Base-by-base conservation (phyloP, 2,113 vertebrate species). In the Dipodomys spectabilis region DNA sequence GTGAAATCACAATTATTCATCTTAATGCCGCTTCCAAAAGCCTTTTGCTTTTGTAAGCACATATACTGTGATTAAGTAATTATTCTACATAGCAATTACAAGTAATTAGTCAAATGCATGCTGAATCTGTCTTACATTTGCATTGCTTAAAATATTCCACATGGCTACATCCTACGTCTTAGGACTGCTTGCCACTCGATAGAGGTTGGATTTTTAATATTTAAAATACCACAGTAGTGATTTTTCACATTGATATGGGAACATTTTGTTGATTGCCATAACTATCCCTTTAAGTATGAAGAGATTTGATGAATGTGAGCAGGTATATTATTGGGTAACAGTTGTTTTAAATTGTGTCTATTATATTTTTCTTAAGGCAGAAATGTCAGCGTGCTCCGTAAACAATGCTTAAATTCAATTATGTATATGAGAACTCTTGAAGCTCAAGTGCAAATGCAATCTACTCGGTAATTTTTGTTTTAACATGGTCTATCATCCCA, bases 1-100 rank as follows among this genome's bases (percentile, higher is more conserved):
- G 27, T 87, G 80, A 91, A 95, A 45, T 94, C 39, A 87, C 65
- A 91, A 82, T 82, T 84, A 84, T 32, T 93, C 82, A 82, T 75
- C 62, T 93, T 86, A 92, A 90, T 88, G 79, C 39, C 88, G 74
- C 69, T 94, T 93, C 35, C 60, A 87, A 64, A 20, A 95, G 78
- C 65, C 32, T 95, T 94, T 88, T 62, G 79, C 87, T 88, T 95
- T 93, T 90, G 69, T 91, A 91, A 96, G 78, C 90, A 94, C 69
- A 82, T 93, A 96, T 77, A 90, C 74, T 85, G 22, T 94, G 79
- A 94, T 95, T 79, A 94, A 90, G 77, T 94, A 91, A 88, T 91
- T 81, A 74, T 79, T 91, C 82, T 79, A 39, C 53, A 79, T n/a
- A 75, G 49, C 15, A 86, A 90, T 95, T 95, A 93, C 92, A 92